A percentile compares a stretch with the other conserved stretches of the same genome.
phyloP scores from a whole-genome alignment of 1,140 invertebrate species.

The Euura lappo region DNA sequence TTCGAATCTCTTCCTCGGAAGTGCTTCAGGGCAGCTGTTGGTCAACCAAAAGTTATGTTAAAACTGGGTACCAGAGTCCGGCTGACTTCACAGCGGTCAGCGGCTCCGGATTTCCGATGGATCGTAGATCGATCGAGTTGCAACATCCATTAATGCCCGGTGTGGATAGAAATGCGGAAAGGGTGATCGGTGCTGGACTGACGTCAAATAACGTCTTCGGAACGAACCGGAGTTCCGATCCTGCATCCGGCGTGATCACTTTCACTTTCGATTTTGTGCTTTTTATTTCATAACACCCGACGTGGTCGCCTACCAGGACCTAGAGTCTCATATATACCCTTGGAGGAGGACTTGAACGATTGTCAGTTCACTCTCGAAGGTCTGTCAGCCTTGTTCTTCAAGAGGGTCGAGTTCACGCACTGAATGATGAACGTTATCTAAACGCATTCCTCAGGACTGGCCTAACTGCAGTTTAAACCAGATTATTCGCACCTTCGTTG shows the following conservation, averaged over 20 bases:
- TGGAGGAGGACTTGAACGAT: background rate
- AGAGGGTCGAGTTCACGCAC: background rate
- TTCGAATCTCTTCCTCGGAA: background rate
- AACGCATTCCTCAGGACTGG: too few species aligned
- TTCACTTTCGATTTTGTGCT: conserved; percentile 50
- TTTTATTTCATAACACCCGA: conserved; percentile 1
- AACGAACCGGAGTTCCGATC: conserved; percentile 37
- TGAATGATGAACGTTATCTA: background rate
- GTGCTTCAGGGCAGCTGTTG: background rate
- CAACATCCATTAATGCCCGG: background rate
- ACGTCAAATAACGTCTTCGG: background rate
- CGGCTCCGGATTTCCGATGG: background rate
- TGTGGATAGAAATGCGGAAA: background rate
- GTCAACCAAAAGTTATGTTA: background rate
- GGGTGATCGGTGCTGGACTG: background rate
- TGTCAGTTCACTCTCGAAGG: background rate
- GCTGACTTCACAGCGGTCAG: background rate
- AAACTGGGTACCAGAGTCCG: background rate
- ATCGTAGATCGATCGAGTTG: background rate
- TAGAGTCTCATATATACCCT: conserved; percentile 2
- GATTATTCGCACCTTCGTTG: background rate
- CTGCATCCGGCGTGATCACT: conserved; percentile 40
- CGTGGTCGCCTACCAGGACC: background rate
- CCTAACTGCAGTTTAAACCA: background rate
- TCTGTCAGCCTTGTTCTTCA: background rate